phyloP scores from a whole-genome alignment of 1,140 invertebrate genomes.

The Hydropsyche tenuis region DNA sequence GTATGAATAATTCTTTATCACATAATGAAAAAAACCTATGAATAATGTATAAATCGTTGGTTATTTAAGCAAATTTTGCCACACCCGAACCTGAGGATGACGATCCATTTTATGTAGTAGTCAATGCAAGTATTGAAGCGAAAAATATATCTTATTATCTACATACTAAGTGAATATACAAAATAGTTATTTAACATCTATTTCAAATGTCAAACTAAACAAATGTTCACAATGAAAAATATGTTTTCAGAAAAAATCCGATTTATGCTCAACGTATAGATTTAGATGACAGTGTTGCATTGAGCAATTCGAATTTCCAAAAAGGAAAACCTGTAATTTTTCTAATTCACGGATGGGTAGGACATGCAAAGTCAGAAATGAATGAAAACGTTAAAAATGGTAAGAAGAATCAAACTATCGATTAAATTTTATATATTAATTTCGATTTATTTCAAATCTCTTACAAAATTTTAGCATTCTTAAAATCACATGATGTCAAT shows the following conservation, averaged over 20 bases:
- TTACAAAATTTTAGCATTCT: constrained; percentile 50
- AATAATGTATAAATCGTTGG: neutral
- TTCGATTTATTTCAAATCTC: too few species aligned
- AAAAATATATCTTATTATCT: constrained; percentile 30
- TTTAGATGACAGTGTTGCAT: neutral
- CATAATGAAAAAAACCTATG: neutral
- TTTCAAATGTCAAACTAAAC: neutral
- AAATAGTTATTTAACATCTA: constrained; percentile 15
- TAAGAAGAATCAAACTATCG: too few species aligned
- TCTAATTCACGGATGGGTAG: constrained; percentile 25
- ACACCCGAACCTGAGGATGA: neutral
- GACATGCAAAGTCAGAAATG: neutral
- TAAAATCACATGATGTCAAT: constrained; percentile 55
- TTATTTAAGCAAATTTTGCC: neutral
- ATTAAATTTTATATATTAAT: too few species aligned
- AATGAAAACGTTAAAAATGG: constrained; percentile 26
- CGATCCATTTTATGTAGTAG: constrained; percentile 5
- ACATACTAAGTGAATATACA: constrained; percentile 21
- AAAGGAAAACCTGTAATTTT: constrained; percentile 18
- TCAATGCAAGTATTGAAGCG: neutral
- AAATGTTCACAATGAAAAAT: neutral
- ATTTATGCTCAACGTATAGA: neutral
- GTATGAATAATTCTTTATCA: neutral
- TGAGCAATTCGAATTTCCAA: constrained; percentile 14
- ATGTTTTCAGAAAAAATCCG: constrained; percentile 23